phyloP scores from a whole-genome alignment of 2,797 vertebrate species.

The Potorous gilbertii region DNA sequence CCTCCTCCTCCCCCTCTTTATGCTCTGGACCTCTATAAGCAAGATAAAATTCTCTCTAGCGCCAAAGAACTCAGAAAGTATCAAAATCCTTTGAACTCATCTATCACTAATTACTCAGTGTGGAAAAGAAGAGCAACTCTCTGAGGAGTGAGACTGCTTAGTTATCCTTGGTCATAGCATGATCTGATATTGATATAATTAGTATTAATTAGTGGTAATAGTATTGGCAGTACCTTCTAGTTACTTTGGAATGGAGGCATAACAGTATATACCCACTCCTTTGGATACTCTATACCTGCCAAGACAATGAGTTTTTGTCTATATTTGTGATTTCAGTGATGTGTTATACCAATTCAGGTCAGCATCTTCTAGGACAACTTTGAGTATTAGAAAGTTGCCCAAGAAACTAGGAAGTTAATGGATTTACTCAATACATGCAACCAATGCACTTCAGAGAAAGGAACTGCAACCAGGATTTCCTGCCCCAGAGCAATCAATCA shows the following conservation, averaged over 20 bases:
- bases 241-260: neutral
- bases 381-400: neutral
- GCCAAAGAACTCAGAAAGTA: neutral
- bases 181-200: neutral
- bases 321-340: neutral
- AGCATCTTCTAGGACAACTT: neutral
- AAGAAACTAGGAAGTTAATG: neutral
- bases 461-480: neutral
- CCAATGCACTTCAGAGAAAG: neutral
- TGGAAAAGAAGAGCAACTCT: neutral
- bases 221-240: neutral
- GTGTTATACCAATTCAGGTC: neutral
- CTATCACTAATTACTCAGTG: neutral
- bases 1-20: neutral
- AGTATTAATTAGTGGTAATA: too few relatives aligned
- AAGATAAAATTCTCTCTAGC: neutral
- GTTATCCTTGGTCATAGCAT: neutral
- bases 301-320: neutral
- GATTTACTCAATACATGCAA: neutral
- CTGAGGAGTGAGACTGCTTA: neutral
- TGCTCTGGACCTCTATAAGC: neutral
- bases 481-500: neutral
- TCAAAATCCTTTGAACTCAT: neutral
- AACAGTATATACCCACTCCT: neutral
- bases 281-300: neutral